Conservation (phyloP, 1,140 invertebrate genomes). For the Thaumatotibia leucotreta region DNA sequence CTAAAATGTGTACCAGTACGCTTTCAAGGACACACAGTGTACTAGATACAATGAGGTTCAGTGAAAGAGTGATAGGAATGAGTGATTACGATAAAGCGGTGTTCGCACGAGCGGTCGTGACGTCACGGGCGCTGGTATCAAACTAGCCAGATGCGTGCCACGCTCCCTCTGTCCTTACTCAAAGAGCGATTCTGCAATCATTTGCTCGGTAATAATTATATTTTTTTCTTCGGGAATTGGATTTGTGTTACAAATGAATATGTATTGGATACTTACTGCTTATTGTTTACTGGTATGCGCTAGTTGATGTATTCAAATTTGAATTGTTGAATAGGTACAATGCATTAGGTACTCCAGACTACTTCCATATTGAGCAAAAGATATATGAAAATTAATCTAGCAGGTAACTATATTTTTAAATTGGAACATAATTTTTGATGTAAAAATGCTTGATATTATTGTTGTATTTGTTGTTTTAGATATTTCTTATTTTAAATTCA, state of each 20-base stretch:
- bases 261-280: too few relatives aligned
- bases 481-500: too few relatives aligned
- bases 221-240: background rate
- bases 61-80: background rate
- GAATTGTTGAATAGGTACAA: too few relatives aligned
- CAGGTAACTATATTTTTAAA: too few relatives aligned
- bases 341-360: too few relatives aligned
- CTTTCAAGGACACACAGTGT: conserved; percentile 23
- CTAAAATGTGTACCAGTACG: background rate
- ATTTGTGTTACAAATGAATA: background rate
- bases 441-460: too few relatives aligned
- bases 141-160: conserved; percentile 72
- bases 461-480: too few relatives aligned
- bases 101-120: conserved; percentile 46
- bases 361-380: too few relatives aligned
- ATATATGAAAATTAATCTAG: too few relatives aligned
- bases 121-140: conserved; percentile 68
- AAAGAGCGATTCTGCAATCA: conserved; percentile 57
- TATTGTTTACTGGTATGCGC: too few relatives aligned
- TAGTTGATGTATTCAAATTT: too few relatives aligned
- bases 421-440: too few relatives aligned
- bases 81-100: background rate
- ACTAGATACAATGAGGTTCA: background rate
- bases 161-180: conserved; percentile 61
- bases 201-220: conserved; percentile 22